Evolutionary conservation across 2,113 vertebrate species (phyloP), one percentile per base, ranked within the genome.

Genomic region (Neogale vison): DNA sequence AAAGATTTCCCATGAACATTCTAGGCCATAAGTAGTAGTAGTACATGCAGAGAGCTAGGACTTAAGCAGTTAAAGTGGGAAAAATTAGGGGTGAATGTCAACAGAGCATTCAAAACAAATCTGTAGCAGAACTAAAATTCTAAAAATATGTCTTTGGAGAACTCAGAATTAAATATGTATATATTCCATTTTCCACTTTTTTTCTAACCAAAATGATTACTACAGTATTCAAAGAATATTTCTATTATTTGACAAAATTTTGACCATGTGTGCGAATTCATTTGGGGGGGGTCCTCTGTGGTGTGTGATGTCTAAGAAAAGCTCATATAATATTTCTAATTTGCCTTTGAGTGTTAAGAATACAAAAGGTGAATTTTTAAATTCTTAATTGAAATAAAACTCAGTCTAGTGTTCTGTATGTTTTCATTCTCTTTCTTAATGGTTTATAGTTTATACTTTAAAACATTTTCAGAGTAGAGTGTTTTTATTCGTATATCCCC

Each of bases 281-380:
- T 83, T 20, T 74, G 59, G 7, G 6, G 3, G 59, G 7, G 4
- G 3, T 94, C 17, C 12, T 91, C 23, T 55, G 29, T 94, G 42
- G 6, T 69, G 34, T 82, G 24, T 61, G 82, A 93, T 31, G 1
- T 61, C 36, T 52, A 7, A 8, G 15, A 84, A 77, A 79, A 87
- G 2, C 26, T 85, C 77, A 10, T 65, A 31, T 31, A 65, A 65
- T 65, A 52, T 90, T 77, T 4, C 50, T 90, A 47, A 92, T 96
- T 92, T 80, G 65, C 7, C 42, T 94, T 90, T 93, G 15, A 13
- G 67, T 81, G 13, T 31, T 34, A 65, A 57, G 24, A 88, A 47
- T 26, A 18, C 31, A 39, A 95, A 95, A 94, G 2, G 23, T 84
- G 14, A 88, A 77, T 95, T 88, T 95, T 95, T 55, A 45, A 88